phyloP scores from a whole-genome alignment of 2,888 invertebrate genomes.

The Oxyteleia sp. region DNA sequence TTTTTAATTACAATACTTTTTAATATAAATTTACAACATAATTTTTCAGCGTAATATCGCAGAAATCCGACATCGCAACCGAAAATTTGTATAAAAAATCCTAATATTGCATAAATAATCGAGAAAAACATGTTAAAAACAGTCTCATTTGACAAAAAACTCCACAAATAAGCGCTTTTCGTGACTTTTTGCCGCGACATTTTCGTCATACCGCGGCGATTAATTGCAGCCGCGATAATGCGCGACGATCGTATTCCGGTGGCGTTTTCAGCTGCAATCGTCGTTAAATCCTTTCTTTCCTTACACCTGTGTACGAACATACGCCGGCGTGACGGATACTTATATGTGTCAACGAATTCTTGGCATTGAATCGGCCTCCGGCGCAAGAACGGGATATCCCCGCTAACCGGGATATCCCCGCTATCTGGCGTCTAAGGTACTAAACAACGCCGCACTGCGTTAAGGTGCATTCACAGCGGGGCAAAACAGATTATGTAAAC shows the following conservation, averaged over 20 bases:
- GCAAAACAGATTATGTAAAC: neutral
- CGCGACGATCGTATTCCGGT: slow-evolving; percentile 52
- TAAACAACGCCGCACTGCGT: slow-evolving; percentile 33
- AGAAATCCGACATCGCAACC: too few relatives aligned
- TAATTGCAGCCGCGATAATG: slow-evolving; percentile 52
- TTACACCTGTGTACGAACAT: slow-evolving; percentile 61
- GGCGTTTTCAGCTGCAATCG: slow-evolving; percentile 47
- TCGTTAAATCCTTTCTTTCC: slow-evolving; percentile 61
- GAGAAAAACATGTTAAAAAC: too few relatives aligned
- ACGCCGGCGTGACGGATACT: slow-evolving; percentile 62
- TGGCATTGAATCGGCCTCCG: slow-evolving; percentile 72
- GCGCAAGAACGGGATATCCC: slow-evolving; percentile 73
- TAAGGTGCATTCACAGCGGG: slow-evolving; percentile 36
- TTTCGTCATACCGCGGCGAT: too few relatives aligned
- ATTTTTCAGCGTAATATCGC: too few relatives aligned
- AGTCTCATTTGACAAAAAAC: too few relatives aligned
- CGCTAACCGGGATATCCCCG: slow-evolving; percentile 71
- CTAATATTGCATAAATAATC: too few relatives aligned
- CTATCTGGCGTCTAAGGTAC: slow-evolving; percentile 56
- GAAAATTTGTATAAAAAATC: too few relatives aligned
- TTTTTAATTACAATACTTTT: too few relatives aligned
- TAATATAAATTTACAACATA: too few relatives aligned
- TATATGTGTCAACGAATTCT: slow-evolving; percentile 75
- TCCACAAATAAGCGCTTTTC: too few relatives aligned
- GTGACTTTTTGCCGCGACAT: too few relatives aligned